A percentile compares a stretch with the other conserved stretches of the same genome.
These are phyloP conservation scores for Nilaparvata lugens DNA, from an alignment of 1,140 invertebrate genomes.

Conservation along the genomic window DNA sequence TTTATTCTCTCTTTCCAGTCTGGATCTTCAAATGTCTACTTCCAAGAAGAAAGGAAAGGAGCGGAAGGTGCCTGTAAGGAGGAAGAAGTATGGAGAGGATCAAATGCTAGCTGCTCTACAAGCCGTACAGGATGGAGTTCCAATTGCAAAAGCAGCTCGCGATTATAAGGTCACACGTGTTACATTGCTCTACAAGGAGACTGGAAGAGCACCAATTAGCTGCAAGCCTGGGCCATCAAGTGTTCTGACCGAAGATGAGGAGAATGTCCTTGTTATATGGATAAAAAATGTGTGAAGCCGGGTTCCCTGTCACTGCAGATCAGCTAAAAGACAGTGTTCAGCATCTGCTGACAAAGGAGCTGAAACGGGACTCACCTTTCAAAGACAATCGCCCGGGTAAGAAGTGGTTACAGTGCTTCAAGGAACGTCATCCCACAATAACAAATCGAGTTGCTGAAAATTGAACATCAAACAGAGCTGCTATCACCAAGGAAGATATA, in stretches of 20 bases:
- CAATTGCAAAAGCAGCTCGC: not conserved
- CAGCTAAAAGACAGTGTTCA: constrained; percentile 16
- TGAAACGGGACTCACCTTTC: constrained; percentile 14
- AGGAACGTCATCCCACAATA: constrained; percentile 28
- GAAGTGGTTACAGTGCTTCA: constrained; percentile 32
- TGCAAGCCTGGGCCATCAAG: not conserved
- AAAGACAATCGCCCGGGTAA: constrained; percentile 27
- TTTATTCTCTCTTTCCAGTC: too few species aligned
- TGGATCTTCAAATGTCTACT: too few species aligned
- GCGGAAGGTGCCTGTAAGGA: too few species aligned
- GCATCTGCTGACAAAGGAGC: constrained; percentile 8
- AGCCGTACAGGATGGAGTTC: not conserved
- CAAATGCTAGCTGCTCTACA: not conserved
- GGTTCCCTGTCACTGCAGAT: constrained; percentile 11
- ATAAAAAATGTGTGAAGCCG: not conserved
- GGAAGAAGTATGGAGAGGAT: not conserved
- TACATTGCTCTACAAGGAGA: not conserved
- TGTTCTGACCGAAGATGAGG: not conserved
- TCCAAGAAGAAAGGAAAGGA: too few species aligned
- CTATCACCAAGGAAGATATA: constrained; percentile 26
- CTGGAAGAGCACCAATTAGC: not conserved
- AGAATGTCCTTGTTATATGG: constrained; percentile 12
- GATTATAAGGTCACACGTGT: not conserved
- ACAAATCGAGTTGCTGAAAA: constrained; percentile 23
- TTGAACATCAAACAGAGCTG: constrained; percentile 24